Evolutionary conservation across 2,797 vertebrate genomes (phyloP).

Genomic region (Labeo calbasu): DNA sequence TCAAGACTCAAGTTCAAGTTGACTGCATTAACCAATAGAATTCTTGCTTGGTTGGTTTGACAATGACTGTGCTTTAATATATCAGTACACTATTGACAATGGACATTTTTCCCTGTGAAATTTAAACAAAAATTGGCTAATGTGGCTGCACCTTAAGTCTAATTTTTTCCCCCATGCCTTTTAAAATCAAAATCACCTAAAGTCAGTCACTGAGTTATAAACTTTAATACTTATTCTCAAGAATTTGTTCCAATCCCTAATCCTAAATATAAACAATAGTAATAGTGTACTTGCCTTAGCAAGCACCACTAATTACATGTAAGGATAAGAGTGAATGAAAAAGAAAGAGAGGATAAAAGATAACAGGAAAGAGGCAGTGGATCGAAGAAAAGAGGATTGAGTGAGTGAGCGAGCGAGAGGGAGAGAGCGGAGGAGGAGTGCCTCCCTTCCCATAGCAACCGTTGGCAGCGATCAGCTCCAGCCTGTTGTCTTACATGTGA

Average conservation of each 20-base stretch:
- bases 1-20: no score
- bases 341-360: conserved; percentile 22
- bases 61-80: no score
- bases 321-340: neutral
- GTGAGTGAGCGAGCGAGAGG: conserved; percentile 1
- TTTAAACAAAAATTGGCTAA: neutral
- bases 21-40: no score
- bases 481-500: conserved; percentile 73
- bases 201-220: neutral
- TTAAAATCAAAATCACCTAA: neutral
- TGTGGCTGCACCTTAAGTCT: no score
- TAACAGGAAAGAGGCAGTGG: neutral
- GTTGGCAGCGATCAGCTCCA: conserved; percentile 74
- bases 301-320: neutral
- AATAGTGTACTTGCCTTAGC: neutral
- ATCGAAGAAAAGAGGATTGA: conserved; percentile 7
- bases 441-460: conserved; percentile 81
- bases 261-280: neutral
- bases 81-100: neutral
- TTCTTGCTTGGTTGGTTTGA: no score
- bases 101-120: neutral
- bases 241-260: neutral
- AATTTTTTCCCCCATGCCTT: neutral
- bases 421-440: conserved; percentile 64
- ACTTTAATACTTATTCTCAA: neutral